Evolutionary conservation across 2,888 invertebrate genomes (phyloP).

Genomic region (Slavum lentiscoides): DNA sequence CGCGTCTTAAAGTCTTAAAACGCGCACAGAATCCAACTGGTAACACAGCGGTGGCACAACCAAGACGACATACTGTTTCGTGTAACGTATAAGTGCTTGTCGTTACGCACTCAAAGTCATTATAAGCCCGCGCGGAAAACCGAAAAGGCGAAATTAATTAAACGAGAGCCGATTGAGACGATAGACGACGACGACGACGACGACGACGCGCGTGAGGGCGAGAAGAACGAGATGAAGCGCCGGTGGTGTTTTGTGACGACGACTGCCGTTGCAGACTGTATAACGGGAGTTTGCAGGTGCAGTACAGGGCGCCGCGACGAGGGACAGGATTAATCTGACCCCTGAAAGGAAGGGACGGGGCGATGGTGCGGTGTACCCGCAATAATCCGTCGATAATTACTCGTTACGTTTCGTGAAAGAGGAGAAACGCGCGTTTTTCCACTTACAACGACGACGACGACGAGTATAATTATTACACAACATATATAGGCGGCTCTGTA

Average conservation of each 20-base stretch:
- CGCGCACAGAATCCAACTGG: no score
- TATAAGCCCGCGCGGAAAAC: neutral
- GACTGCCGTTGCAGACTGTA: no score
- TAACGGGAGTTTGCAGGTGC: no score
- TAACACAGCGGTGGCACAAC: no score
- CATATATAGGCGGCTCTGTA: neutral
- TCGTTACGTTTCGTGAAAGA: slow-evolving; percentile 48
- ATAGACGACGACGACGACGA: no score
- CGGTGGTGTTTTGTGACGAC: no score
- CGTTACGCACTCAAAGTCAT: neutral
- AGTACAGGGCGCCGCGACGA: no score
- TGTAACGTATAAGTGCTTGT: no score
- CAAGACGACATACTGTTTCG: no score
- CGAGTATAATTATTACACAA: no score
- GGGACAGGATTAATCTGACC: slow-evolving; percentile 44
- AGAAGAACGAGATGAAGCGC: neutral
- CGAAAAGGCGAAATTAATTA: slow-evolving; percentile 52
- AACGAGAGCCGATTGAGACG: slow-evolving; percentile 36
- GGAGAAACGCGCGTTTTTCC: slow-evolving; percentile 39
- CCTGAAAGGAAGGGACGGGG: neutral
- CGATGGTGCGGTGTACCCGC: neutral
- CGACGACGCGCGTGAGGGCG: neutral
- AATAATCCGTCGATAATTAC: slow-evolving; percentile 52
- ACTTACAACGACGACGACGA: neutral
- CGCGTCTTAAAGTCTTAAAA: no score